phyloP scores from a whole-genome alignment of 2,797 vertebrate genomes.

The Poecilia wingei region DNA sequence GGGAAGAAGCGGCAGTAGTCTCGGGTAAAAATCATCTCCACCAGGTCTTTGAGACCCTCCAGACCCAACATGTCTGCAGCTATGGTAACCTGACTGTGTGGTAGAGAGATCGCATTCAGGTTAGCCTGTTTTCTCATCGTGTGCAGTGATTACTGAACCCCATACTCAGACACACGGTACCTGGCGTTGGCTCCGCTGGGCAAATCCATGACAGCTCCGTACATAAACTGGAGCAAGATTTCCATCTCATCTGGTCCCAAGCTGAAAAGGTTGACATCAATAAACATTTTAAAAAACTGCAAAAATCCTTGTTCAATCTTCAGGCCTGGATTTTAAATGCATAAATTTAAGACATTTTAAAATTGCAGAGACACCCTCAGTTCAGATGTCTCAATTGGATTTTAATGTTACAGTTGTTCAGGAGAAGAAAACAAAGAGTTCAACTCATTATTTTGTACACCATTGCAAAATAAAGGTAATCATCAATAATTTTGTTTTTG shows the following conservation, averaged over 20 bases:
- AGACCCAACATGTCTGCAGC: constrained; percentile 95
- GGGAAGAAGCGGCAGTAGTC: constrained; percentile 91
- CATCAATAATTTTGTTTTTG: not conserved
- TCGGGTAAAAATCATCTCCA: constrained; percentile 89
- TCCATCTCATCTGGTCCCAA: constrained; percentile 89
- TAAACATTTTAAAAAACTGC: not conserved
- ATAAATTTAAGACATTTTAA: no score
- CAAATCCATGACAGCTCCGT: constrained; percentile 90
- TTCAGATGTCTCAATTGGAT: not conserved
- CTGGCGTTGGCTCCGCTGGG: constrained; percentile 87
- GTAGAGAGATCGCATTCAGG: constrained; percentile 33
- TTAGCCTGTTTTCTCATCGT: constrained; percentile 22
- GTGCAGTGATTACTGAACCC: not conserved
- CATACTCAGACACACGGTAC: constrained; percentile 67
- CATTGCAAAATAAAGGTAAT: not conserved
- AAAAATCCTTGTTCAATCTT: not conserved
- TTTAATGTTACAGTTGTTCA: not conserved
- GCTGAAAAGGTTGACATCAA: constrained; percentile 72
- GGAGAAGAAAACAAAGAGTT: not conserved
- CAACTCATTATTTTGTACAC: not conserved
- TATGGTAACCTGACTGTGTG: constrained; percentile 85
- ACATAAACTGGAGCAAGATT: constrained; percentile 92
- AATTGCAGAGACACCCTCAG: no score
- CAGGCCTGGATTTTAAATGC: no score
- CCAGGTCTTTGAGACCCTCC: constrained; percentile 91